Conservation (phyloP, 2,797 vertebrate genomes). For the Sebastes oblongus region DNA sequence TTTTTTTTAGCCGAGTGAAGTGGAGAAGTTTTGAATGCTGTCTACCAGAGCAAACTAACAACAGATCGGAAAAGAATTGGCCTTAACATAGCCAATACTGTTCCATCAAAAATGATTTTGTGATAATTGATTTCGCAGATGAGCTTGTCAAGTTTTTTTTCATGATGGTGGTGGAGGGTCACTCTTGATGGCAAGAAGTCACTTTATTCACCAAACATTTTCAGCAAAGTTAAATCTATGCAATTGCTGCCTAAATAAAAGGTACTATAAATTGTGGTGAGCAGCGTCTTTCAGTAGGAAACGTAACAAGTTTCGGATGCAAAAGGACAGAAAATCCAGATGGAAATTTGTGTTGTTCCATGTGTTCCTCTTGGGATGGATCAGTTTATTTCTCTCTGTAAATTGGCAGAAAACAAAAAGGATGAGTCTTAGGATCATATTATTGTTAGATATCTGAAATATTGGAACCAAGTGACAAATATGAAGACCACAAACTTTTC, state of each 20-base stretch:
- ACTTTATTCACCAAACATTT: not conserved
- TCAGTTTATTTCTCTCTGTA: not conserved
- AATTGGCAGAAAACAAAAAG: not conserved
- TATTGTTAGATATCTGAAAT: not conserved
- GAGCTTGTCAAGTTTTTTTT: not conserved
- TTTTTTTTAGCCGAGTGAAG: not conserved
- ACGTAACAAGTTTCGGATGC: not conserved
- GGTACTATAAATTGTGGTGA: not conserved
- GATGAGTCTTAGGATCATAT: not conserved
- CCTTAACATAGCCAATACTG: not conserved
- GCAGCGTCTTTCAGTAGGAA: not conserved
- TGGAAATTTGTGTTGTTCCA: not conserved
- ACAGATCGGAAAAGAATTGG: not conserved
- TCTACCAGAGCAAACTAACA: not conserved
- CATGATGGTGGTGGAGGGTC: not conserved
- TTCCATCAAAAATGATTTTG: not conserved
- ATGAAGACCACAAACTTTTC: not conserved
- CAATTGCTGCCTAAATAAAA: not conserved
- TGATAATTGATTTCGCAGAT: not conserved
- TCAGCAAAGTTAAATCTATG: not conserved
- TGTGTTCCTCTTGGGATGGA: not conserved
- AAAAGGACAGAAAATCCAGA: not conserved
- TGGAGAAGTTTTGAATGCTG: not conserved
- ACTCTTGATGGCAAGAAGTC: not conserved
- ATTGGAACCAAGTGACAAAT: not conserved